Conservation (phyloP, 2,113 vertebrate species). For the Himantopus leucocephalus region DNA sequence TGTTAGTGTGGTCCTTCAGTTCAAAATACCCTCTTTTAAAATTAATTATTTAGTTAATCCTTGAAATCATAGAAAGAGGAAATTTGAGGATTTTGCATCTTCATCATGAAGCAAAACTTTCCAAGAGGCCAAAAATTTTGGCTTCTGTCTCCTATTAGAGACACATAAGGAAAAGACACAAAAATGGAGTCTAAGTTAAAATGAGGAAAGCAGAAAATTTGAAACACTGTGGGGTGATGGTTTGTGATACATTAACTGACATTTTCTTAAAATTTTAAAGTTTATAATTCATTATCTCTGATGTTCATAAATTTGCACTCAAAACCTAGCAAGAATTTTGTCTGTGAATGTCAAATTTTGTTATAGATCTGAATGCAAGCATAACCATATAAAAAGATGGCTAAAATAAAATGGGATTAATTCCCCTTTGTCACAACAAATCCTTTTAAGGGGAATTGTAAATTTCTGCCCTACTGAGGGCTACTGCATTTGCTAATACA, state of each 20-base stretch:
- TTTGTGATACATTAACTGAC: neutral
- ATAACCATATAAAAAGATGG: neutral
- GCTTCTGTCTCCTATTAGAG: neutral
- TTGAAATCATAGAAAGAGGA: neutral
- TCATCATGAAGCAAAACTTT: neutral
- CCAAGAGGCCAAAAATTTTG: neutral
- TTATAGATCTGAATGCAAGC: neutral
- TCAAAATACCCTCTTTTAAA: neutral
- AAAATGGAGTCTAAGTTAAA: neutral
- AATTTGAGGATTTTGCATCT: neutral
- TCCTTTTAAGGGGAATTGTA: neutral
- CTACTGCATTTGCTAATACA: neutral
- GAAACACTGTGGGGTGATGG: neutral
- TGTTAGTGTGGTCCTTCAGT: accelerated
- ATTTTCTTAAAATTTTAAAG: neutral
- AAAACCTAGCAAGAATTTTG: neutral
- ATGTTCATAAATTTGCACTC: neutral
- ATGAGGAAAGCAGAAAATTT: neutral
- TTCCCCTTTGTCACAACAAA: neutral
- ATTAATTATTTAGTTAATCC: neutral
- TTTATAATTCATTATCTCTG: neutral
- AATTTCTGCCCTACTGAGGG: neutral
- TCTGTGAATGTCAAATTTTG: neutral
- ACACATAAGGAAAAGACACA: neutral
- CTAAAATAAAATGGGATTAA: neutral